Conservation (phyloP, 2,113 vertebrate species). For the Colistium nudipinnis region DNA sequence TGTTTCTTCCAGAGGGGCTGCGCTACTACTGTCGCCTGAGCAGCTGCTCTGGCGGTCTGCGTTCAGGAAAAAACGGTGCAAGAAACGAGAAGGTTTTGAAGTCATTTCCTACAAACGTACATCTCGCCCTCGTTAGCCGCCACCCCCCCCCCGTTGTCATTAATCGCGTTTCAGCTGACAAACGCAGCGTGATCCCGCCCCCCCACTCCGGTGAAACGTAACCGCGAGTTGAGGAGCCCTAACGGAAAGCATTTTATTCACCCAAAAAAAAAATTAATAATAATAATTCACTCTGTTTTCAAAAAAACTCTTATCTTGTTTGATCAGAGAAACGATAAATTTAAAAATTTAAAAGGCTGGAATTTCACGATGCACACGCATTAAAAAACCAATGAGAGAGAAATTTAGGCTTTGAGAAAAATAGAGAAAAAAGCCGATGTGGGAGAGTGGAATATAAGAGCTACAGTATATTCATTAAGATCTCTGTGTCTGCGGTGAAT, state of each 20-base stretch:
- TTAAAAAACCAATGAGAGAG: too few relatives aligned
- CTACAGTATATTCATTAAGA: conserved; percentile 58
- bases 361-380: conserved; percentile 52
- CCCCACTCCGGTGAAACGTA: background rate
- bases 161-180: conserved; percentile 21
- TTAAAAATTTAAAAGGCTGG: conserved; percentile 53
- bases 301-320: conserved; percentile 43
- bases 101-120: conserved; percentile 13
- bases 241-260: conserved; percentile 36
- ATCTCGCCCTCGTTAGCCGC: conserved; percentile 44
- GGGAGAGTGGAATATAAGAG: conserved; percentile 23
- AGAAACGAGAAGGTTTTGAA: conserved; percentile 7
- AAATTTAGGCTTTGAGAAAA: conserved; percentile 1
- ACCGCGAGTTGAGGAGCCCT: conserved; percentile 11
- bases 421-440: too few relatives aligned
- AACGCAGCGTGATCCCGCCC: conserved; percentile 19
- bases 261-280: conserved; percentile 13
- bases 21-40: background rate
- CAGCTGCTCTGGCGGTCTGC: conserved; percentile 2
- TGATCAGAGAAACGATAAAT: conserved; percentile 50
- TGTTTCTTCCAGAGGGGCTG: conserved; percentile 25
- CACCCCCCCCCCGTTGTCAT: background rate
- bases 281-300: conserved; percentile 48
- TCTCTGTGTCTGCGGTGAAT: conserved; percentile 12
- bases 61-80: conserved; percentile 13